These are phyloP conservation scores for Scelioninae gen. 1 DNA, from an alignment of 2,888 invertebrate species.

Conservation along the genomic window DNA sequence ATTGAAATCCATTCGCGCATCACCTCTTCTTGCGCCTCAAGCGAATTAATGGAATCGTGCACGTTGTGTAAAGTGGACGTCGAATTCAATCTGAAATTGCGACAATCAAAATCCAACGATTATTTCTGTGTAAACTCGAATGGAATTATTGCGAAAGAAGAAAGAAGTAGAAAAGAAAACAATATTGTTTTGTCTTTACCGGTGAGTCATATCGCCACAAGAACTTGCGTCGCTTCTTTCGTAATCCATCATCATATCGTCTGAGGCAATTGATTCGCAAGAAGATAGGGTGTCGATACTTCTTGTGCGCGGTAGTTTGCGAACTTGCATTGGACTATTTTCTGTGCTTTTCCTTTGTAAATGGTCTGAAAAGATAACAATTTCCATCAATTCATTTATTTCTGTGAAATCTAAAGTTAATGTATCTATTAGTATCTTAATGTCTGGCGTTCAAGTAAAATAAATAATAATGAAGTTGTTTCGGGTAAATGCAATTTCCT, in stretches of 20 bases:
- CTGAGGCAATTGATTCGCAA: constrained; percentile 92
- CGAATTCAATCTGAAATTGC: constrained; percentile 78
- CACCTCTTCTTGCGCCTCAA: constrained; percentile 85
- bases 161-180: constrained; percentile 1
- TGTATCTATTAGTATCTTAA: too few species aligned
- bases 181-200: constrained; percentile 81
- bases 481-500: background rate
- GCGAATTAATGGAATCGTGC: constrained; percentile 85
- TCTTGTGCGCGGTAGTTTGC: constrained; percentile 87
- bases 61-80: constrained; percentile 85
- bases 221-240: constrained; percentile 88
- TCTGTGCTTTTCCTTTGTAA: constrained; percentile 77
- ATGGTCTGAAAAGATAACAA: constrained; percentile 74
- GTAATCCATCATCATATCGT: constrained; percentile 95
- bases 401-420: too few species aligned
- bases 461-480: background rate
- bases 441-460: too few species aligned
- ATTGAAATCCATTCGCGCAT: constrained; percentile 86
- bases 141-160: too few species aligned
- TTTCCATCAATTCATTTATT: too few species aligned
- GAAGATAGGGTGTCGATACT: constrained; percentile 93
- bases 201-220: constrained; percentile 86
- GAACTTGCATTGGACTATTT: constrained; percentile 81
- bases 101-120: constrained; percentile 5
- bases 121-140: background rate